Evolutionary conservation across 2,888 invertebrate genomes (phyloP).

Genomic region (Tetheella fluctuosa): DNA sequence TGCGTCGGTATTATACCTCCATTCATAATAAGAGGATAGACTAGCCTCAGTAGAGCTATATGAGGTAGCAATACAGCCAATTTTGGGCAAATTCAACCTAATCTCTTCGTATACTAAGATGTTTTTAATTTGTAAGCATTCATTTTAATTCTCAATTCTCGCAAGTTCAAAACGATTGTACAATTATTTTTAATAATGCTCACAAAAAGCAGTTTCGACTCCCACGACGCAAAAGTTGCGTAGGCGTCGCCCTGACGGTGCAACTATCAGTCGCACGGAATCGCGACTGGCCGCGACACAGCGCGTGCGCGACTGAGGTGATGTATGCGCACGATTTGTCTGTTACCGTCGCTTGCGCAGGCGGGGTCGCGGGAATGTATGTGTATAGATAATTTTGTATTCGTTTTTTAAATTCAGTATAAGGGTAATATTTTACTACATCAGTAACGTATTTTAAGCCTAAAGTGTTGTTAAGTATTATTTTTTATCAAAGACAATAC

Average conservation of each 20-base stretch:
- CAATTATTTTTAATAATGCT: conserved; percentile 6
- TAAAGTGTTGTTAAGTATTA: background rate
- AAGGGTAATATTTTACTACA: background rate
- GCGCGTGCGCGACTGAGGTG: conserved; percentile 31
- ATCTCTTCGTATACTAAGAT: too few relatives aligned
- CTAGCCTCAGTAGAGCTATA: too few relatives aligned
- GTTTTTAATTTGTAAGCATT: background rate
- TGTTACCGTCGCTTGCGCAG: conserved; percentile 8
- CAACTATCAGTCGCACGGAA: conserved; percentile 51
- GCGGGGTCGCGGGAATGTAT: conserved; percentile 5
- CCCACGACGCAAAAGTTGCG: conserved; percentile 32
- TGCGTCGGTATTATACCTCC: too few relatives aligned
- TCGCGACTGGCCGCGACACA: conserved; percentile 34
- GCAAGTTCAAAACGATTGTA: background rate
- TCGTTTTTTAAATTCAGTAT: background rate
- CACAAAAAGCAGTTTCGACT: conserved; percentile 14
- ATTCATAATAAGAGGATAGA: too few relatives aligned
- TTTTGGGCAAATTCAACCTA: too few relatives aligned
- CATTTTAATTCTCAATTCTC: background rate
- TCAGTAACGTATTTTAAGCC: background rate
- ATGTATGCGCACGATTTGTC: conserved; percentile 37
- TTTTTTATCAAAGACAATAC: too few relatives aligned
- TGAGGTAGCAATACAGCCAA: too few relatives aligned
- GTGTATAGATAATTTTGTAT: background rate
- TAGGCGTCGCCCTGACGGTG: conserved; percentile 41